Evolutionary conservation across 2,888 invertebrate genomes (phyloP).

Genomic region (Azorinus chamasolen): DNA sequence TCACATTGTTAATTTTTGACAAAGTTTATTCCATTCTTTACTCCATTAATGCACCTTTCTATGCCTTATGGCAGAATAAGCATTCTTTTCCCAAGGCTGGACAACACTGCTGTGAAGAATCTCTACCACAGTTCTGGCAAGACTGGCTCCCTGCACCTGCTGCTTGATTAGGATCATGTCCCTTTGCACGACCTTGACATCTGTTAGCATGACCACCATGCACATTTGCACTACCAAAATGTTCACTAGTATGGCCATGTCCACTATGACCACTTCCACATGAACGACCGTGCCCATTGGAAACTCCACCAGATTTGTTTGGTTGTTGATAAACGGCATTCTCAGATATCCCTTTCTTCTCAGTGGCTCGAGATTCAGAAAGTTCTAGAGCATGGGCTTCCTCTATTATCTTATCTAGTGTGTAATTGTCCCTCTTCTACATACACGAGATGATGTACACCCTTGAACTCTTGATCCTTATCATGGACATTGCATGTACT

Average conservation of each 20-base stretch:
- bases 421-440: slow-evolving; percentile 25
- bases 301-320: no score
- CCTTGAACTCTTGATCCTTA: slow-evolving; percentile 24
- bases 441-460: slow-evolving; percentile 18
- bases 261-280: no score
- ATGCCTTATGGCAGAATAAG: slow-evolving; percentile 16
- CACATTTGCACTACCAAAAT: no score
- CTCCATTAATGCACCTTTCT: no score
- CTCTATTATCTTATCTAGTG: slow-evolving; percentile 18
- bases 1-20: no score
- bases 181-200: slow-evolving; percentile 3
- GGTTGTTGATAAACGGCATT: no score
- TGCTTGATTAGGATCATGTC: neutral
- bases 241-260: no score
- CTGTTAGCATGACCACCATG: no score
- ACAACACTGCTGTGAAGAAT: slow-evolving; percentile 3
- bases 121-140: slow-evolving; percentile 37
- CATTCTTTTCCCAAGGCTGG: slow-evolving; percentile 28
- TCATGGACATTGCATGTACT: slow-evolving; percentile 38
- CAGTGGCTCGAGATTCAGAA: slow-evolving; percentile 30
- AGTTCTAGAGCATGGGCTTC: slow-evolving; percentile 36
- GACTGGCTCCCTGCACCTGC: no score
- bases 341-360: slow-evolving; percentile 6
- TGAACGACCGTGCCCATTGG: no score
- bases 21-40: no score